These are phyloP conservation scores for Nasonia longicornis DNA, from an alignment of 1,140 invertebrate species.

Conservation along the genomic window DNA sequence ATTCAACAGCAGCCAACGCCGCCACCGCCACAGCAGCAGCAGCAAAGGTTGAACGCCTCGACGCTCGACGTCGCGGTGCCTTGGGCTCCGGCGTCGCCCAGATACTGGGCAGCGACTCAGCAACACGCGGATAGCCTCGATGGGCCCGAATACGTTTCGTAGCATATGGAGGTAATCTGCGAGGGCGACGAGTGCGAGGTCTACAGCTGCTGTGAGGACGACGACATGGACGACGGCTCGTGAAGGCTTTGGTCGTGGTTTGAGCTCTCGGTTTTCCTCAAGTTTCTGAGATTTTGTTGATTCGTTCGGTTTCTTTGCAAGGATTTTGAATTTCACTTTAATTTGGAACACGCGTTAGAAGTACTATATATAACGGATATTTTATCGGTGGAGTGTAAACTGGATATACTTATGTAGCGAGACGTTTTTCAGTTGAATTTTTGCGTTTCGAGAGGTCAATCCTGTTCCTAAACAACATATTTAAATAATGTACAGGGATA, in stretches of 20 bases:
- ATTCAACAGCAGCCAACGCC: slow-evolving; percentile 35
- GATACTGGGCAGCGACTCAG: slow-evolving; percentile 53
- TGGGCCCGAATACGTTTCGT: slow-evolving; percentile 66
- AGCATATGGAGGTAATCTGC: slow-evolving; percentile 33
- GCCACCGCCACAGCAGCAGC: slow-evolving; percentile 51
- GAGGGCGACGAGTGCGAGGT: slow-evolving; percentile 26
- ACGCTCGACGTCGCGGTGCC: slow-evolving; percentile 63
- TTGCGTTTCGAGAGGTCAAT: slow-evolving; percentile 14
- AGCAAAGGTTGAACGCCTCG: slow-evolving; percentile 47
- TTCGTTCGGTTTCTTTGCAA: not conserved
- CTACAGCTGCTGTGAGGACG: not conserved
- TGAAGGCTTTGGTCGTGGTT: not conserved
- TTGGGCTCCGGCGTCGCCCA: slow-evolving; percentile 65
- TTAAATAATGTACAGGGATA: slow-evolving; percentile 34
- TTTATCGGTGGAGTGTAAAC: too few relatives aligned
- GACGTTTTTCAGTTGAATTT: not conserved
- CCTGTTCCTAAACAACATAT: slow-evolving; percentile 41
- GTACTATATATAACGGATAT: too few relatives aligned
- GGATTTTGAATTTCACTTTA: too few relatives aligned
- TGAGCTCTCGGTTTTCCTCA: not conserved
- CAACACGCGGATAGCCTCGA: slow-evolving; percentile 46
- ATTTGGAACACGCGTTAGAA: too few relatives aligned
- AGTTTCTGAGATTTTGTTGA: slow-evolving; percentile 19
- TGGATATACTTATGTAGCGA: not conserved
- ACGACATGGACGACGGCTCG: not conserved